Evolutionary conservation across 2,113 vertebrate species (phyloP).

Genomic region (Saccopteryx leptura): DNA sequence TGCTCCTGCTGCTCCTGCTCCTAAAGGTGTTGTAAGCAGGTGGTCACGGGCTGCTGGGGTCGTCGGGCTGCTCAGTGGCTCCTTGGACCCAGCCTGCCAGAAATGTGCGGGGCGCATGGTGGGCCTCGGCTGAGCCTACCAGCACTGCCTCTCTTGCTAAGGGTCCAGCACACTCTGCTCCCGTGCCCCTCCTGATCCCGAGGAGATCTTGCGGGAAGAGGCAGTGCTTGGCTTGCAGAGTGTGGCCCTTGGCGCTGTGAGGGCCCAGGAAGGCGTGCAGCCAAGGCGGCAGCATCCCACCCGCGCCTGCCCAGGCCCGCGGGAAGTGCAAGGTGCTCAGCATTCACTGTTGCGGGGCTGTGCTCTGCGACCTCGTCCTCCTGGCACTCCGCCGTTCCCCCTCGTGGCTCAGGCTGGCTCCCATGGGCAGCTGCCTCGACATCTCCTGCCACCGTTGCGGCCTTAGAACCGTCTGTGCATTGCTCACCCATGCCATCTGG

Average conservation of each 20-base stretch:
- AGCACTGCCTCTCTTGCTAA: not conserved
- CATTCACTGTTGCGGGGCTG: conserved; percentile 88
- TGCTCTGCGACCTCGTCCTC: conserved; percentile 74
- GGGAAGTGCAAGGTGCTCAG: conserved; percentile 90
- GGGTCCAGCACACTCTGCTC: not conserved
- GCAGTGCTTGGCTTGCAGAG: conserved; percentile 88
- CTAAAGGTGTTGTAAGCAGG: not conserved
- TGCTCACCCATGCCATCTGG: conserved; percentile 92
- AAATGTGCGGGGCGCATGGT: accelerated
- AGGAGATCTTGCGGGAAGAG: conserved; percentile 89
- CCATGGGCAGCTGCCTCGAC: accelerated
- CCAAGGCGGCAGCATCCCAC: too few relatives aligned
- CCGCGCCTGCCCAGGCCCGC: conserved; percentile 89
- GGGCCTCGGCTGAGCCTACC: not conserved
- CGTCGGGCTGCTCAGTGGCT: not conserved
- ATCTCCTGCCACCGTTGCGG: conserved; percentile 78
- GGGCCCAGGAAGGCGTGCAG: too few relatives aligned
- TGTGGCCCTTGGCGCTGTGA: too few relatives aligned
- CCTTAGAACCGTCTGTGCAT: conserved; percentile 88
- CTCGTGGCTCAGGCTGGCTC: conserved; percentile 59
- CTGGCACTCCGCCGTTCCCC: conserved; percentile 48
- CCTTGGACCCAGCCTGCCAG: not conserved
- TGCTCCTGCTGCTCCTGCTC: conserved; percentile 62
- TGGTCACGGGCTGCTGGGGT: not conserved
- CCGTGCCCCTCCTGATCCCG: not conserved